A percentile compares a stretch with the other conserved stretches of the same genome.
Evolutionary conservation across 1,140 invertebrate genomes (phyloP).

Genomic region (Diorhabda elongata): DNA sequence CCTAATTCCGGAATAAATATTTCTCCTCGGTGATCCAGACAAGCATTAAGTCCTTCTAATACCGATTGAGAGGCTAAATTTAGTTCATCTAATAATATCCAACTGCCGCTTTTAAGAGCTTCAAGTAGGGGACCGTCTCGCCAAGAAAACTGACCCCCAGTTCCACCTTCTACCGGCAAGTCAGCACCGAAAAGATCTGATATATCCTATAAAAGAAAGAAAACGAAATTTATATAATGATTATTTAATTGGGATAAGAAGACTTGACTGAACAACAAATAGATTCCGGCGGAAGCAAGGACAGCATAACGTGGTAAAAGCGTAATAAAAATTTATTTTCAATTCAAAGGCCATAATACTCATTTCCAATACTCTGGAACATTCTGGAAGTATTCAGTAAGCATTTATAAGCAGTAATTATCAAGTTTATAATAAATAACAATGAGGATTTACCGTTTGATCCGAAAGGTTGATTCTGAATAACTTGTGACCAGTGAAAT

Average conservation of each 20-base stretch:
- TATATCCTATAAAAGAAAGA: slow-evolving; percentile 66
- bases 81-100: slow-evolving; percentile 98
- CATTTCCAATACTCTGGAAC: no score
- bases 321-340: no score
- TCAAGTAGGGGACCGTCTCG: slow-evolving; percentile 91
- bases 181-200: slow-evolving; percentile 98
- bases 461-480: slow-evolving; percentile 96
- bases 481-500: slow-evolving; percentile 74
- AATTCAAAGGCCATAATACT: no score
- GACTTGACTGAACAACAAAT: no score
- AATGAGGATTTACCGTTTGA: slow-evolving; percentile 73
- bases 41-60: slow-evolving; percentile 96
- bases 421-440: no score
- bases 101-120: slow-evolving; percentile 87
- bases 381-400: no score
- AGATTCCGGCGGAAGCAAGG: no score
- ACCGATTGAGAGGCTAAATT: slow-evolving; percentile 98
- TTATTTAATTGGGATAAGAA: no score
- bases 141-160: slow-evolving; percentile 87
- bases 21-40: slow-evolving; percentile 95
- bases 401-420: no score
- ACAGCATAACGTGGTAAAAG: no score
- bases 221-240: no score
- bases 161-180: slow-evolving; percentile 85
- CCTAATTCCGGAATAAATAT: slow-evolving; percentile 94